Evolutionary conservation across 2,888 invertebrate genomes (phyloP), one percentile per base, ranked within the genome.

Genomic region (Lutraria lutraria): DNA sequence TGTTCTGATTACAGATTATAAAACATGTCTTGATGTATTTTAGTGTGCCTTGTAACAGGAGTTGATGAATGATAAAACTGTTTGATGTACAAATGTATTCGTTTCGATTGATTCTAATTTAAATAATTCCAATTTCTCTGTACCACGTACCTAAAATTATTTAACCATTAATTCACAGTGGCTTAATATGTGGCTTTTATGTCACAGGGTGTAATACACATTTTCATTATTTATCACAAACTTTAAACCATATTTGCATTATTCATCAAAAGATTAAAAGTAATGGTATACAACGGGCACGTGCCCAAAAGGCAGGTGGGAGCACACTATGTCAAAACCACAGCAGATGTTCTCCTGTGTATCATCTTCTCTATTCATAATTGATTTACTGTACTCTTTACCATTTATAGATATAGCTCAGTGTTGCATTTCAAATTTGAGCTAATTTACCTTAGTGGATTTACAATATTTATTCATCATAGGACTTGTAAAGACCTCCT

Each of bases 221-320:
- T 72, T 87, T 76, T 86, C 56, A 82, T 85, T 83, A 83, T 89
- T 87, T 89, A 89, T 89, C 87, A 72, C 81, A 82, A 82, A 72
- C 52, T 76, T 81, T 81, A 72, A 72, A 68, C 63, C 84, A 84
- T 72, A 84, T 68, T 72, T 84, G 52, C 52, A 68, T 63, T 86
- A 89, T 89, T 80, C 72, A 89, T 83, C 34, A 54, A 84, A 54
- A 88, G 88, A 85, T 85, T 82, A 86, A 85, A 83, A 54, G 54
- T 63, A 72, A 81, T 85, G 60, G 83, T 83, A 83, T 34, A 81
- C 72, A 81, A 81, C 56, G 21, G 89, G 87, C 89, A 85, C 89
- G 89, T 89, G 89, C 89, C 85, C 34, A 53, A 53, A 53, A 76
- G 84, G 89, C 89, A 89, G 89, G 89, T 89, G 89, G 54, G 68